Base-by-base conservation (phyloP, 2,888 invertebrate genomes). In the Plebejus melissa region DNA sequence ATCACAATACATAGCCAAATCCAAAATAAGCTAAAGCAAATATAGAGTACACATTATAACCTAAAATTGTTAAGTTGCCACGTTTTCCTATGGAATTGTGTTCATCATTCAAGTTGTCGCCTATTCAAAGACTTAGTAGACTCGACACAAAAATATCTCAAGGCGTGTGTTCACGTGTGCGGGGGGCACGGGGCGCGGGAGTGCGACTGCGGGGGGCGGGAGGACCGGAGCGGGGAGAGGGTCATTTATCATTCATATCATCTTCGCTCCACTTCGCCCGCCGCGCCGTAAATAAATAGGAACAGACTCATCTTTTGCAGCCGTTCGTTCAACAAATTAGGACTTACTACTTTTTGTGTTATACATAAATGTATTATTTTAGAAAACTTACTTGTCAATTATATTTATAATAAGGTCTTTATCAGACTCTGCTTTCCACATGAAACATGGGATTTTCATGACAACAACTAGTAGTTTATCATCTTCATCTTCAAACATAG, bases 211-310 rank as follows among this genome's bases (percentile, higher is more conserved):
- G 7, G 28, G 79, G 74, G 78, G 76, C 80, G 82, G 82, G 81
- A 80, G 80, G 78, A 81, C 85, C 83, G 82, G 88, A 85, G 82
- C 83, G 88, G 85, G 88, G 88, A 84, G 89, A 89, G 93, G 93
- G 93, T 93, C 93, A 93, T 93, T 93, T 93, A 93, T 93, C 93
- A 93, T 93, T 93, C 93, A 93, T 93, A 93, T 93, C 93, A 93
- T 93, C 93, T 93, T 93, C 93, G 93, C 93, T 93, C 93, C 91
- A 93, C 93, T 93, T 93, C 93, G 93, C 92, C 93, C 93, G 92
- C 92, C 93, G 91, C 93, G 90, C 88, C 90, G 92, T 93, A 93
- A 93, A 93, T 93, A 93, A 93, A 93, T 93, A 93, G 93, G 93
- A 92, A 93, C 93, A 93, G 92, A 90, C 90, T 91, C 93, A 93